Base-by-base conservation (phyloP, 53 echinoderm and acorn worm genomes). In the Hippasteria phrygiana region DNA sequence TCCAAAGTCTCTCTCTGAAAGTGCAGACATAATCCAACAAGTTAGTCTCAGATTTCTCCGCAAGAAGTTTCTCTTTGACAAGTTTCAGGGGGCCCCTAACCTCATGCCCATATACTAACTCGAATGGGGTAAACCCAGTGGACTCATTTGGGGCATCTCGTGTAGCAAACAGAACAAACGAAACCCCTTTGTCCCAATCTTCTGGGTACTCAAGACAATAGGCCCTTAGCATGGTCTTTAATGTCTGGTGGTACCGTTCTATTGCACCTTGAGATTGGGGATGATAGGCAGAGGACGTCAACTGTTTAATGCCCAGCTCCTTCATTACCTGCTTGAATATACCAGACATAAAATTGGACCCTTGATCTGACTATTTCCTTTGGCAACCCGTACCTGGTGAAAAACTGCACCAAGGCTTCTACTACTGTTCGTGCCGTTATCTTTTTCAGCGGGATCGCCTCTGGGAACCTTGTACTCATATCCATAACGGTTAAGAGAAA, bases 201-300 rank as follows among this genome's bases (percentile, higher is more conserved):
- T 55, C 38, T 31, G 74, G 87, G 51, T 36, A 42, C 63, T 91
- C 83, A 12, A 73, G 37, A 62, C 74, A 80, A 38, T 59, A 80
- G 4, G 66, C 66, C 18, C 84, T 88, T 3, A 92, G 33, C 85
- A n/a, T 92, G 0, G 65, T 92, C 42, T 93, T 91, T 2, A 91
- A 54, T 8, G 90, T 93, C 71, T 91, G 80, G 45, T 93, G 88
- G 50, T 72, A 81, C 16, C 88, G 20, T 53, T 93, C 91, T 33
- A 93, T 14, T 26, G 93, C 93, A 29, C 91, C 93, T 62, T 93
- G 93, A 22, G 90, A 90, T 42, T 90, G 71, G 17, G 90, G 93
- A 67, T 87, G 93, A 43, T 90, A 90, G 2, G 91, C 93, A n/a
- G 77, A 71, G 20, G 94, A 91, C 18, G 53, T 88, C 16, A 88